phyloP scores from a whole-genome alignment of 92 coral and sea anemone species.

The Umimayanthus chanpuru region DNA sequence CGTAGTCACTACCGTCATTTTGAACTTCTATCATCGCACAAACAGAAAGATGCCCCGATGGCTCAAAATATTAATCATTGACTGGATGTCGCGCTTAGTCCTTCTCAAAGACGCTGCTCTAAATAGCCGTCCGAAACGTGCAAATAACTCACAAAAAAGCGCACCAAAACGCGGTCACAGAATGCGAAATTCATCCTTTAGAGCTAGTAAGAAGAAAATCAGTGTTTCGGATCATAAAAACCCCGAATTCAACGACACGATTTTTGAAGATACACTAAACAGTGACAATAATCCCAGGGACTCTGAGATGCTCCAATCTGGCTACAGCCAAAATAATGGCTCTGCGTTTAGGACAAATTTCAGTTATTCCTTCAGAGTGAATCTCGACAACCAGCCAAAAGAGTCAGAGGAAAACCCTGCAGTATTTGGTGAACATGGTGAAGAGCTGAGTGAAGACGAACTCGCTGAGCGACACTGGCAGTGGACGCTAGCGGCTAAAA shows the following conservation, averaged over 20 bases:
- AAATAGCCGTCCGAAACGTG: slow-evolving; percentile 14
- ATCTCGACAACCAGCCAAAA: slow-evolving; percentile 20
- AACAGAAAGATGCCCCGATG: slow-evolving; percentile 91
- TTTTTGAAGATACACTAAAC: slow-evolving; percentile 6
- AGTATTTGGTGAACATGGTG: slow-evolving; percentile 53
- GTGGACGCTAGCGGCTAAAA: slow-evolving; percentile 84
- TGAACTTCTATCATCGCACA: slow-evolving; percentile 94
- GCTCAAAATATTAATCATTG: slow-evolving; percentile 67
- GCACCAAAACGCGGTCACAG: not conserved
- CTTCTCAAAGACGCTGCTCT: slow-evolving; percentile 59
- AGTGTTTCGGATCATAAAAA: slow-evolving; percentile 32
- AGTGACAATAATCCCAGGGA: slow-evolving; percentile 12
- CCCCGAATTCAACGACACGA: slow-evolving; percentile 36
- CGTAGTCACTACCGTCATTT: slow-evolving; percentile 83
- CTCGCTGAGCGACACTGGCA: slow-evolving; percentile 72
- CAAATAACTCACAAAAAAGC: not conserved
- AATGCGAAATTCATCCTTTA: slow-evolving; percentile 7
- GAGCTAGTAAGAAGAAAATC: slow-evolving; percentile 12
- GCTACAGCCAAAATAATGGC: slow-evolving; percentile 8
- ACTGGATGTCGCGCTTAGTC: slow-evolving; percentile 85
- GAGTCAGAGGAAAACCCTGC: slow-evolving; percentile 27
- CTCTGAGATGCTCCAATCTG: slow-evolving; percentile 45
- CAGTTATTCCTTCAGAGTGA: slow-evolving; percentile 43
- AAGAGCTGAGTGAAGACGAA: slow-evolving; percentile 65
- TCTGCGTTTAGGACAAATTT: slow-evolving; percentile 32